Evolutionary conservation across 2,888 invertebrate species (phyloP).

Genomic region (Odontocerum albicorne): DNA sequence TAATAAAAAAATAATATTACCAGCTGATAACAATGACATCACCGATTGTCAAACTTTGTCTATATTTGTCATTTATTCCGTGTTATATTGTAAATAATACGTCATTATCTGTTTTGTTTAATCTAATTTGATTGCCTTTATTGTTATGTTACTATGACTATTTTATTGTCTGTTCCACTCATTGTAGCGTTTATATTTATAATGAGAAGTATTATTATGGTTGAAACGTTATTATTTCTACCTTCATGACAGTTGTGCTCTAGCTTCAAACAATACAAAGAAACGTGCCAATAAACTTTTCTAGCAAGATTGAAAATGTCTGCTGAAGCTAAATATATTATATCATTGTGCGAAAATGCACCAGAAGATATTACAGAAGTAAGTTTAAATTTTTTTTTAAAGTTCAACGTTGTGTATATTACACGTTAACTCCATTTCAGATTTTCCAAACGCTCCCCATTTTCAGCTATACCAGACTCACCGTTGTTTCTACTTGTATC

Average conservation of each 20-base stretch:
- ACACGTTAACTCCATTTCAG: no score
- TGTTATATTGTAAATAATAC: constrained; percentile 13
- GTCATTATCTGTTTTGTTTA: not conserved
- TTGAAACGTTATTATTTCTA: no score
- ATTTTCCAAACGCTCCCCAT: no score
- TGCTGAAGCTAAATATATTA: constrained; percentile 52
- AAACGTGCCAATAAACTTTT: not conserved
- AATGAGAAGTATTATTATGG: no score
- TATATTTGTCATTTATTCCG: not conserved
- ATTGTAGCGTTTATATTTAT: no score
- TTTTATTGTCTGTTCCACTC: no score
- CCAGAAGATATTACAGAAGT: constrained; percentile 49
- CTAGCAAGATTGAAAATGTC: constrained; percentile 29
- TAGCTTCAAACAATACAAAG: not conserved
- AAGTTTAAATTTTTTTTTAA: constrained; percentile 36
- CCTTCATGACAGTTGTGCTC: not conserved
- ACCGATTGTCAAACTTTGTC: no score
- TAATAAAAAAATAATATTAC: no score
- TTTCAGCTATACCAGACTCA: no score
- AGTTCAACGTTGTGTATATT: not conserved
- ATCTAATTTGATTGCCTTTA: constrained; percentile 4
- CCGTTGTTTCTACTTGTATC: no score
- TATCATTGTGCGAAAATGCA: constrained; percentile 48
- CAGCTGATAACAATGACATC: constrained; percentile 12
- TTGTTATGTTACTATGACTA: constrained; percentile 10